Evolutionary conservation across 2,888 invertebrate genomes (phyloP).

Genomic region (Megamerina dolium): DNA sequence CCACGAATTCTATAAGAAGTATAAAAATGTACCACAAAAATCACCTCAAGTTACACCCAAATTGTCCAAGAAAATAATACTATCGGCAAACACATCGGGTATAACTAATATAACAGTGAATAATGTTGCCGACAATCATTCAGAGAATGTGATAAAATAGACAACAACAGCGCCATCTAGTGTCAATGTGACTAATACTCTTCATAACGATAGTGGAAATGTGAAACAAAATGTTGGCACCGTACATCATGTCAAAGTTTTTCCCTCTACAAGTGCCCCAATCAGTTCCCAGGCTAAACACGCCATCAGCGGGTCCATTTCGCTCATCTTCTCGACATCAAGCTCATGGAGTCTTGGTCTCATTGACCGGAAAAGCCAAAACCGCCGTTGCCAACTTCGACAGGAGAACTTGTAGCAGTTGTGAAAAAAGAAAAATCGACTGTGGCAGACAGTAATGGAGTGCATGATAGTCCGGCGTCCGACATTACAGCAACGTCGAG

Average conservation of each 20-base stretch:
- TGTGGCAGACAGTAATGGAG: conserved; percentile 6
- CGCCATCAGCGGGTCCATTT: too few species aligned
- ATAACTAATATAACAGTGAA: conserved; percentile 46
- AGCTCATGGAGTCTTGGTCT: too few species aligned
- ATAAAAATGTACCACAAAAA: too few species aligned
- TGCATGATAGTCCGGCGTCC: conserved; percentile 23
- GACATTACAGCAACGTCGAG: conserved; percentile 22
- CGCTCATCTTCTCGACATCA: too few species aligned
- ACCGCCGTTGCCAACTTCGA: conserved; percentile 13
- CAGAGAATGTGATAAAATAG: background rate
- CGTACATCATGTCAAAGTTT: conserved; percentile 46
- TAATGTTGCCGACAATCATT: conserved; percentile 25
- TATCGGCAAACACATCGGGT: conserved; percentile 43
- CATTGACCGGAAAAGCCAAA: too few species aligned
- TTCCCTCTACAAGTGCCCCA: conserved; percentile 41
- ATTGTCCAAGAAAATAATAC: conserved; percentile 43
- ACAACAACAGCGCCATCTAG: too few species aligned
- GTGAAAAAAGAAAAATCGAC: conserved; percentile 1
- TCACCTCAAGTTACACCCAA: conserved; percentile 32
- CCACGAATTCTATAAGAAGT: too few species aligned
- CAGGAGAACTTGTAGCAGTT: conserved; percentile 2
- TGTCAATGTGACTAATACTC: too few species aligned
- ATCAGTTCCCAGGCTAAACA: conserved; percentile 20
- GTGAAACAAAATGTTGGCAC: conserved; percentile 22
- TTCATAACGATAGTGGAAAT: background rate